Conservation (phyloP, 2,113 vertebrate genomes). For the Erinaceus europaeus region DNA sequence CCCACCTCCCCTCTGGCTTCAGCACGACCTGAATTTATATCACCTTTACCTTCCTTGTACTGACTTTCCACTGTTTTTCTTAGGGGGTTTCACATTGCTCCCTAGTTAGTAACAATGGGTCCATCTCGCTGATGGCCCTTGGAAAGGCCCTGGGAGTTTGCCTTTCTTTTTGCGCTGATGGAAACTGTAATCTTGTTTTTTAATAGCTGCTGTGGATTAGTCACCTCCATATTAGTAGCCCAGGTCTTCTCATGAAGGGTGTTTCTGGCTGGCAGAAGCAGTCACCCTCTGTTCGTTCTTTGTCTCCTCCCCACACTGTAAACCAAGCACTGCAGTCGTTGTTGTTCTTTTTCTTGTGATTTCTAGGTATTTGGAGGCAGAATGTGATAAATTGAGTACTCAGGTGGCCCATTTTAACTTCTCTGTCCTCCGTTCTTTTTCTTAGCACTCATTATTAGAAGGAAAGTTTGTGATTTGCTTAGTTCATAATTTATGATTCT, state of each 20-base stretch:
- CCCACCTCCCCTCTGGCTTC: conserved; percentile 31
- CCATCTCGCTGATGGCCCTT: not conserved
- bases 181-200: conserved; percentile 41
- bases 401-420: conserved; percentile 9
- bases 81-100: not conserved
- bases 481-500: not conserved
- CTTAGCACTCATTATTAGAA: conserved; percentile 8
- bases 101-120: not conserved
- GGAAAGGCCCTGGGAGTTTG: not conserved
- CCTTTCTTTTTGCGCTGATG: not conserved
- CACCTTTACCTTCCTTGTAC: conserved; percentile 15
- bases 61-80: not conserved
- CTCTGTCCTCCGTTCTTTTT: not conserved
- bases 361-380: not conserved
- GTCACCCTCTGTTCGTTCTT: not conserved
- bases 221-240: conserved; percentile 26
- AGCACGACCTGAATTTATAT: conserved; percentile 57
- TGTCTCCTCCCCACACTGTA: not conserved
- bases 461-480: not conserved
- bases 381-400: not conserved
- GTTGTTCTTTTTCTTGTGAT: not conserved
- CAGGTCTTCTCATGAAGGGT: conserved; percentile 6
- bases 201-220: conserved; percentile 49
- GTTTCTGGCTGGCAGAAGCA: conserved; percentile 4
- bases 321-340: not conserved